These are phyloP conservation scores for Discoglossus pictus DNA, from an alignment of 2,797 vertebrate species.

Conservation along the genomic window DNA sequence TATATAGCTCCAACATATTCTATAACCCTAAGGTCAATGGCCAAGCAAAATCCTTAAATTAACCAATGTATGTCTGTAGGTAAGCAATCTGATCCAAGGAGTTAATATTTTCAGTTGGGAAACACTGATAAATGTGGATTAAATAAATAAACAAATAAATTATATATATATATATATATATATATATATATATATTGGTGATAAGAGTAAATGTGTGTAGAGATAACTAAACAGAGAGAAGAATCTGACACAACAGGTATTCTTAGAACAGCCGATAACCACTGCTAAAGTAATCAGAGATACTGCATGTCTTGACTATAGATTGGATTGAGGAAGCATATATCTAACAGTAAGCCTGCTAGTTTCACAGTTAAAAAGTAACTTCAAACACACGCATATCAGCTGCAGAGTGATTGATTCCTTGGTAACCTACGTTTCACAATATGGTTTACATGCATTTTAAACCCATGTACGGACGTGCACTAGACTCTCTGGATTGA, in stretches of 20 bases:
- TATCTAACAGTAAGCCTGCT: conserved; percentile 26
- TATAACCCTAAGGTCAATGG: no score
- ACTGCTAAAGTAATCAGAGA: conserved; percentile 36
- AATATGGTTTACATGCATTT: conserved; percentile 28
- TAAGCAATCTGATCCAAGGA: no score
- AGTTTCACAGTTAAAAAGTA: conserved; percentile 28
- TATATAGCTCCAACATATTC: no score
- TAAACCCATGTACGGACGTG: conserved; percentile 5
- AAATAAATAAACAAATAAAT: no score
- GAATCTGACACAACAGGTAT: conserved; percentile 25
- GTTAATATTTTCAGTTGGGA: conserved; percentile 3
- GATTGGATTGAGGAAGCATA: conserved; percentile 23
- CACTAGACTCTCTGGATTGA: not conserved
- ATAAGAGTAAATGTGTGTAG: conserved; percentile 9
- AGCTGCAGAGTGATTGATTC: conserved; percentile 24
- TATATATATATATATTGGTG: not conserved
- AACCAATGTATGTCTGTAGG: no score
- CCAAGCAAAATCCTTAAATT: no score
- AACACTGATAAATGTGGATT: conserved; percentile 12
- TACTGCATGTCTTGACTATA: conserved; percentile 24
- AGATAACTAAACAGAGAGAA: conserved; percentile 19
- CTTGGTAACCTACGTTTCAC: conserved; percentile 8
- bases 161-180: no score
- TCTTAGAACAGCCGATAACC: conserved; percentile 13
- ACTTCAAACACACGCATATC: conserved; percentile 25